Evolutionary conservation across 2,888 invertebrate genomes (phyloP).

Genomic region (Lumbricus terrestris): DNA sequence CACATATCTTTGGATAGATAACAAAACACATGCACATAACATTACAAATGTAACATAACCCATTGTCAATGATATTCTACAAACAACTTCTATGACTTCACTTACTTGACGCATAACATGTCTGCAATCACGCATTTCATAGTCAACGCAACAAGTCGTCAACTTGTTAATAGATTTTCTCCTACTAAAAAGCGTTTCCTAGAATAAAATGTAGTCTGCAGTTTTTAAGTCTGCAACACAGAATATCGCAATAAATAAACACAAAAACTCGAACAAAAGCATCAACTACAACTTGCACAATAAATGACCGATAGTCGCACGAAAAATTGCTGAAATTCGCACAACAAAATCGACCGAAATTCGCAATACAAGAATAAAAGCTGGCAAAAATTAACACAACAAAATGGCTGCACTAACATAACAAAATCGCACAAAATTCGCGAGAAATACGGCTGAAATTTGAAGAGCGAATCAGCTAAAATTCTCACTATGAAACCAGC

Average conservation of each 20-base stretch:
- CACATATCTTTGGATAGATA: constrained; percentile 3
- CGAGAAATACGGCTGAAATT: not conserved
- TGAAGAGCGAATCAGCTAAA: not conserved
- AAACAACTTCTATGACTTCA: not conserved
- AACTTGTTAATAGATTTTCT: not conserved
- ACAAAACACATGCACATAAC: not conserved
- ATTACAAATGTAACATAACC: not conserved
- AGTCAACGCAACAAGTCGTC: not conserved
- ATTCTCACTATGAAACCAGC: constrained; percentile 3
- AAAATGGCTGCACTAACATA: not conserved
- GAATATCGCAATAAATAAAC: not conserved
- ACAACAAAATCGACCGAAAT: not conserved
- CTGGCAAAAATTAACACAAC: not conserved
- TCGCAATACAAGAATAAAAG: not conserved
- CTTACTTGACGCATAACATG: not conserved
- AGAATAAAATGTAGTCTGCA: constrained; percentile 3
- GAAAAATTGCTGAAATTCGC: not conserved
- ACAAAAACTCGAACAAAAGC: not conserved
- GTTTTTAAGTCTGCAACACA: not conserved
- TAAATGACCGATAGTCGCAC: not conserved
- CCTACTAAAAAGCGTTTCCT: not conserved
- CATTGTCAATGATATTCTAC: not conserved
- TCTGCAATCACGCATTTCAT: not conserved
- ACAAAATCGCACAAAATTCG: not conserved
- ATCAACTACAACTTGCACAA: not conserved